Evolutionary conservation across 92 coral and sea anemone genomes (phyloP).

Genomic region (Muricea muricata): DNA sequence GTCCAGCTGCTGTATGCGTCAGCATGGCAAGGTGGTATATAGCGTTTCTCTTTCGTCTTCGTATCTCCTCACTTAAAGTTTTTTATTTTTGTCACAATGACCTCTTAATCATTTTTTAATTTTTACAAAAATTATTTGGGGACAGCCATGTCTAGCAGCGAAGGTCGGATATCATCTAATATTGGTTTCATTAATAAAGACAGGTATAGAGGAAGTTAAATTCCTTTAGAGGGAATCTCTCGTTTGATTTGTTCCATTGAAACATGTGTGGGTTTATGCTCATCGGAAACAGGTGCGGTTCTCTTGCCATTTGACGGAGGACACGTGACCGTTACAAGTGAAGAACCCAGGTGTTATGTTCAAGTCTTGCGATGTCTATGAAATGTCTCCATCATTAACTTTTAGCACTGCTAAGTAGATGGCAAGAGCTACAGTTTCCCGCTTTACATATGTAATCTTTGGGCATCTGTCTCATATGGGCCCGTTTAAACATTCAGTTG

Average conservation of each 20-base stretch:
- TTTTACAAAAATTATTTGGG: slow-evolving; percentile 55
- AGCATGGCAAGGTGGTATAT: slow-evolving; percentile 36
- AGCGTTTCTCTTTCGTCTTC: background rate
- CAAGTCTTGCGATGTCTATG: no score
- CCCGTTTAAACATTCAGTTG: background rate
- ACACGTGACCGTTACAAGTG: no score
- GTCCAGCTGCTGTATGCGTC: slow-evolving; percentile 80
- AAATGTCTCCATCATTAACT: background rate
- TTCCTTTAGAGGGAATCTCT: background rate
- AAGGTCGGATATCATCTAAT: slow-evolving; percentile 32
- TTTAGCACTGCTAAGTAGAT: background rate
- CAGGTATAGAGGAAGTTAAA: slow-evolving; percentile 11
- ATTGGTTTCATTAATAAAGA: background rate
- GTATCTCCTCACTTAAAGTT: slow-evolving; percentile 46
- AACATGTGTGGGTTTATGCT: background rate
- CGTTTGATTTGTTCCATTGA: background rate
- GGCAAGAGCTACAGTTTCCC: no score
- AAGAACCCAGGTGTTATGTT: no score
- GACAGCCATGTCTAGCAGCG: slow-evolving; percentile 63
- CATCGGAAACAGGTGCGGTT: no score
- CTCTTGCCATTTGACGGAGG: no score
- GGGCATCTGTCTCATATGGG: background rate
- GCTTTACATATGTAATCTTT: background rate
- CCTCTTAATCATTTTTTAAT: slow-evolving; percentile 43
- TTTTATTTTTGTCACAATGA: slow-evolving; percentile 37